phyloP scores from a whole-genome alignment of 2,113 vertebrate species.

The Macrotus californicus region DNA sequence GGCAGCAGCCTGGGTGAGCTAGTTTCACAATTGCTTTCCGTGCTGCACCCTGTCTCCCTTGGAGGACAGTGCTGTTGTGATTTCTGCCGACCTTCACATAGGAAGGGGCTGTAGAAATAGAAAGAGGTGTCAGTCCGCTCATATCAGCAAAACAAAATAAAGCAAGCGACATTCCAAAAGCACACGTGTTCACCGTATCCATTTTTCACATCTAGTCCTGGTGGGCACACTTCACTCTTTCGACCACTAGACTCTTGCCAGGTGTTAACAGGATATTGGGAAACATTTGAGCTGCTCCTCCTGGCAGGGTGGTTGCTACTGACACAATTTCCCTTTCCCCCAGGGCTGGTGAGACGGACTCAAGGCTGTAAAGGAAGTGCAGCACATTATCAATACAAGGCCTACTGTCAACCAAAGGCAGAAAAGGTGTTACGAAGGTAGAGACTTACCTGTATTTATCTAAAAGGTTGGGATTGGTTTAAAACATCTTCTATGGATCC shows the following conservation, averaged over 20 bases:
- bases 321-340: slow-evolving; percentile 38
- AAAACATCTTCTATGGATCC: neutral
- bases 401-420: slow-evolving; percentile 2
- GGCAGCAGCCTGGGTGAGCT: neutral
- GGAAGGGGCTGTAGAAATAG: fast-evolving
- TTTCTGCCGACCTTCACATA: neutral
- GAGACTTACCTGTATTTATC: neutral
- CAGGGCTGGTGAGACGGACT: neutral
- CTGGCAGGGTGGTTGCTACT: slow-evolving; percentile 21
- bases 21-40: neutral
- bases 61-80: neutral
- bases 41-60: neutral
- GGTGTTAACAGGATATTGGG: slow-evolving; percentile 14
- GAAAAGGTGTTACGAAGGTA: neutral
- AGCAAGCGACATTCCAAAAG: slow-evolving; percentile 1
- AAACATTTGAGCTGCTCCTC: slow-evolving; percentile 42
- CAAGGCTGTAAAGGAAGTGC: slow-evolving; percentile 47
- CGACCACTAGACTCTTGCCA: neutral
- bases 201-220: neutral
- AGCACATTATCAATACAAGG: neutral
- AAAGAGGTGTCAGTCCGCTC: neutral
- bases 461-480: neutral
- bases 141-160: neutral
- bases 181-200: neutral
- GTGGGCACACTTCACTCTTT: neutral